A percentile compares a stretch with the other conserved stretches of the same genome.
These are phyloP conservation scores for Monodelphis domestica DNA, from an alignment of 2,797 vertebrate species.

Conservation along the genomic window DNA sequence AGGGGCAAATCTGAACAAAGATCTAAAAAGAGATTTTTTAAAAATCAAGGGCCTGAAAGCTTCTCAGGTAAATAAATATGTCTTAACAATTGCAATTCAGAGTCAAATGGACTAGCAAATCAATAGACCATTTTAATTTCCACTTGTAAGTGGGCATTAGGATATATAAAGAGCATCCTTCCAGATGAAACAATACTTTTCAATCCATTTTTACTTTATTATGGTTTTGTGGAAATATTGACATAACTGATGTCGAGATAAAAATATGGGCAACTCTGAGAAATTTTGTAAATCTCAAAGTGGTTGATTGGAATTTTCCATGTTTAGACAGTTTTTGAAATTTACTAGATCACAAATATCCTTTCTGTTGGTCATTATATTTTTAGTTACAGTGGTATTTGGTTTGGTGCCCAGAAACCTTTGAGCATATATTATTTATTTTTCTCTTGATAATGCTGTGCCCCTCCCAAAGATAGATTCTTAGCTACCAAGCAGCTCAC, in stretches of 20 bases:
- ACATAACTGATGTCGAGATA: background rate
- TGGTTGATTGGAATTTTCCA: constrained; percentile 26
- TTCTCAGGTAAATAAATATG: constrained; percentile 11
- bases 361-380: constrained; percentile 13
- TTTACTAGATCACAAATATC: background rate
- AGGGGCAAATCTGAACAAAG: background rate
- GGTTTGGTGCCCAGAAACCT: constrained; percentile 39
- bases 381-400: constrained; percentile 29
- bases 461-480: background rate
- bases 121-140: background rate
- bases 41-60: background rate
- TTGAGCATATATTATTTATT: background rate
- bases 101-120: background rate
- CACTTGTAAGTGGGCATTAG: background rate
- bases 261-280: background rate
- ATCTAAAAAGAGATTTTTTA: background rate
- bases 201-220: background rate
- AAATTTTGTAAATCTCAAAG: background rate
- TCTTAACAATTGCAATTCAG: background rate
- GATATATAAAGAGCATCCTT: background rate
- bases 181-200: background rate
- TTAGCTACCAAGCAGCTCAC: background rate
- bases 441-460: background rate
- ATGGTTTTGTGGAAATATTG: background rate
- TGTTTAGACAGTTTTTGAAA: constrained; percentile 13